Conservation (phyloP, 1,140 invertebrate species). For the Drepana arcuata region DNA sequence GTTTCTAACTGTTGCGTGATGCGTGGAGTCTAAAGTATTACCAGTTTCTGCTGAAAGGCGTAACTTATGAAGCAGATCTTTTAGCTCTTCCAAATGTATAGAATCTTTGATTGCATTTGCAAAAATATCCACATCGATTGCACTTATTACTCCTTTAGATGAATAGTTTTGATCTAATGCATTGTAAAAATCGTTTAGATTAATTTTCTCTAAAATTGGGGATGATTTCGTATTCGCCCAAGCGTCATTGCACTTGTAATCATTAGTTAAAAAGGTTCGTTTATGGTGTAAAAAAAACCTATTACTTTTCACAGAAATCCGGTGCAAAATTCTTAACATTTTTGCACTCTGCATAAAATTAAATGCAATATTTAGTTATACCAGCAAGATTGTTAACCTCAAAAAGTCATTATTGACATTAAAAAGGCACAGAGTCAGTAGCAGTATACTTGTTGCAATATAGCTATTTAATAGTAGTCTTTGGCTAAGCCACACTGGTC, state of each 20-base stretch:
- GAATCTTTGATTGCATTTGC: slow-evolving; percentile 74
- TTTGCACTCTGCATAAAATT: too few species aligned
- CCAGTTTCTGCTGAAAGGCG: slow-evolving; percentile 78
- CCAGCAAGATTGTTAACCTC: too few species aligned
- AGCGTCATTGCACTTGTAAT: slow-evolving; percentile 77
- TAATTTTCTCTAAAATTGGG: slow-evolving; percentile 76
- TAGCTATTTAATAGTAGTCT: too few species aligned
- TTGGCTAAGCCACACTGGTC: too few species aligned
- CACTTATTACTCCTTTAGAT: slow-evolving; percentile 72
- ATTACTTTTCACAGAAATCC: too few species aligned
- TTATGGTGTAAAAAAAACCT: too few species aligned
- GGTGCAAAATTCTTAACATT: slow-evolving; percentile 8
- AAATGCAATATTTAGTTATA: too few species aligned
- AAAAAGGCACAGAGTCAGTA: too few species aligned
- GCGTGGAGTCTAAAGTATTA: slow-evolving; percentile 83
- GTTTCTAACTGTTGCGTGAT: slow-evolving; percentile 83
- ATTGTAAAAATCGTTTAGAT: slow-evolving; percentile 75
- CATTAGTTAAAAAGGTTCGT: slow-evolving; percentile 72
- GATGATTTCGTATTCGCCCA: slow-evolving; percentile 77
- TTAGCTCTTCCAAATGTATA: slow-evolving; percentile 76
- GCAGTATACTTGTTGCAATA: too few species aligned
- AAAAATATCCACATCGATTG: slow-evolving; percentile 84
- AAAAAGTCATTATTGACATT: too few species aligned
- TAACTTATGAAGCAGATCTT: slow-evolving; percentile 79
- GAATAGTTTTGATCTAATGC: slow-evolving; percentile 75